Evolutionary conservation across 2,888 invertebrate species (phyloP).

Genomic region (Melangyna quadrimaculata): DNA sequence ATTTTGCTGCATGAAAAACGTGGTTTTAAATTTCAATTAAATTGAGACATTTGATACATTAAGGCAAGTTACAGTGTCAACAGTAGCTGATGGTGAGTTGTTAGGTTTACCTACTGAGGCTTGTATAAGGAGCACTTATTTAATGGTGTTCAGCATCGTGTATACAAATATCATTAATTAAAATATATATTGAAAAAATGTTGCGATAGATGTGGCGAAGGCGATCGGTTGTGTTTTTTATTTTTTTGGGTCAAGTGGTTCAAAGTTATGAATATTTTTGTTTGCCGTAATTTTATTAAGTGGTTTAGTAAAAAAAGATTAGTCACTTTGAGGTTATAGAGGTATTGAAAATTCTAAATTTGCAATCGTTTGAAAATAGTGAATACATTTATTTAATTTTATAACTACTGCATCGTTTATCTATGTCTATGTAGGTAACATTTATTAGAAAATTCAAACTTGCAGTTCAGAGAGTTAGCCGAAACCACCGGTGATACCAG

Average conservation of each 20-base stretch:
- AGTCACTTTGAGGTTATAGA: not conserved
- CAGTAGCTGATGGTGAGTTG: constrained; percentile 19
- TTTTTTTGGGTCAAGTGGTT: not conserved
- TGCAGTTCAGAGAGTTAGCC: too few relatives aligned
- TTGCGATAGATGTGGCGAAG: constrained; percentile 41
- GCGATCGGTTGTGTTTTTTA: not conserved
- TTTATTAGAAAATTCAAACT: too few relatives aligned
- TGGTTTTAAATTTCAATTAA: constrained; percentile 34
- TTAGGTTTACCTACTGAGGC: not conserved
- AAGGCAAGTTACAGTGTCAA: constrained; percentile 9
- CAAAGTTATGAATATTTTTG: not conserved
- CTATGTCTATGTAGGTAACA: too few relatives aligned
- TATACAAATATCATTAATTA: constrained; percentile 10
- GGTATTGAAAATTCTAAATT: not conserved
- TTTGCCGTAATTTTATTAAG: too few relatives aligned
- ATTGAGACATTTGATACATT: constrained; percentile 25
- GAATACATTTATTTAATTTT: too few relatives aligned
- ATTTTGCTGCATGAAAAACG: constrained; percentile 7
- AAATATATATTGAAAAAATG: constrained; percentile 15
- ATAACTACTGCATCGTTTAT: too few relatives aligned
- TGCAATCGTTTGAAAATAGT: not conserved
- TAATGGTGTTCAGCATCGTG: constrained; percentile 3
- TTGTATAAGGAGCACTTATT: constrained; percentile 1
- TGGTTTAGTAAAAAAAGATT: too few relatives aligned
- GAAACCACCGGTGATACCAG: too few relatives aligned